Evolutionary conservation across 2,797 vertebrate species (phyloP).

Genomic region (Florisuga fusca): DNA sequence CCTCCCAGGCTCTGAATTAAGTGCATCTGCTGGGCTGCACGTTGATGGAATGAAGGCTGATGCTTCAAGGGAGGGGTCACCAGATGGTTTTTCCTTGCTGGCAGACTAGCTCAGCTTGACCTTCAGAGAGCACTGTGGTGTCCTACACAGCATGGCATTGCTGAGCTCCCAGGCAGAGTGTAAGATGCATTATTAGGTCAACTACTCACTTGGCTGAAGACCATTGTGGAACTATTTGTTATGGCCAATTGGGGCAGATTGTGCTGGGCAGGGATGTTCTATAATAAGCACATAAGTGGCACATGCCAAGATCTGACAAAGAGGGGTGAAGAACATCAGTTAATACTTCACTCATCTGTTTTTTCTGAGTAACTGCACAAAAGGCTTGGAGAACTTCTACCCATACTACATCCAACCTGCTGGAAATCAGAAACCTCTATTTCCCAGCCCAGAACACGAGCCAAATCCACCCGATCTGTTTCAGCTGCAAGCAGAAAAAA

Average conservation of each 20-base stretch:
- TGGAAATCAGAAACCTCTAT: neutral
- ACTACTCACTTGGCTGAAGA: slow-evolving; percentile 54
- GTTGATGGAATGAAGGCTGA: neutral
- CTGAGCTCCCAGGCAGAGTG: slow-evolving; percentile 45
- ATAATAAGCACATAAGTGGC: neutral
- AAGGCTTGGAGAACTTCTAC: neutral
- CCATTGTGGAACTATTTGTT: slow-evolving; percentile 20
- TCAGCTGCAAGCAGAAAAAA: slow-evolving; percentile 8
- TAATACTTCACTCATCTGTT: slow-evolving; percentile 30
- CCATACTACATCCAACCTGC: neutral
- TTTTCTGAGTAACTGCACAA: slow-evolving; percentile 10
- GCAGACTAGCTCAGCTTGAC: slow-evolving; percentile 16
- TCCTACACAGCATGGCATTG: neutral
- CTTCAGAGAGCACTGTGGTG: slow-evolving; percentile 32
- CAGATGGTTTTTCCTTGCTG: slow-evolving; percentile 47
- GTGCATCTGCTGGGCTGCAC: neutral
- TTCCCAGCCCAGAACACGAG: neutral
- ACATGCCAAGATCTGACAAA: slow-evolving; percentile 47
- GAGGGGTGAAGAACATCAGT: slow-evolving; percentile 23
- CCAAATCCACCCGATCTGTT: neutral
- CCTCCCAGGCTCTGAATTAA: neutral
- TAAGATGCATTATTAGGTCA: slow-evolving; percentile 66
- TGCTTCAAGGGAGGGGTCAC: slow-evolving; percentile 20
- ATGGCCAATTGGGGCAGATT: slow-evolving; percentile 43
- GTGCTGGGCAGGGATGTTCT: neutral